phyloP scores from a whole-genome alignment of 2,113 vertebrate species.

The Balaenoptera acutorostrata region DNA sequence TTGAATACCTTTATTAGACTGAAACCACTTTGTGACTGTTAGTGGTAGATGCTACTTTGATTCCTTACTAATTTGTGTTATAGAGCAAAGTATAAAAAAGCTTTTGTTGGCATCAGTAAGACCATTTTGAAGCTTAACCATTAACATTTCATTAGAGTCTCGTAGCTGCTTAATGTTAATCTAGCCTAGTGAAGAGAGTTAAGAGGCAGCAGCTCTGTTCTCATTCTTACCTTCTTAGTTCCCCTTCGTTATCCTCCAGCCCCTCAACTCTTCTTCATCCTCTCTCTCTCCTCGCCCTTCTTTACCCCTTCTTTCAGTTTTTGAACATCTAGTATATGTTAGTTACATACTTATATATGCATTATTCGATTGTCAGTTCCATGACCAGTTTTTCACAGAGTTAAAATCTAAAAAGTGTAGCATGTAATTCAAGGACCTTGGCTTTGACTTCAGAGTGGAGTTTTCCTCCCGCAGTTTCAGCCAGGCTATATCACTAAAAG shows the following conservation, averaged over 20 bases:
- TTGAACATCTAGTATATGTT: not conserved
- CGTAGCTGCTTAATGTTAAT: not conserved
- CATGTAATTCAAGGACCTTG: not conserved
- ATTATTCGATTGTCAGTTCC: not conserved
- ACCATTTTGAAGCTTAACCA: not conserved
- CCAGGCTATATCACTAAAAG: not conserved
- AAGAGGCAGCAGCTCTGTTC: not conserved
- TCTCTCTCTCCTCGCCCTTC: not conserved
- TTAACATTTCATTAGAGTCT: not conserved
- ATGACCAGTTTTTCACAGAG: not conserved
- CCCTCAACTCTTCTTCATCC: not conserved
- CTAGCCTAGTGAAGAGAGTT: not conserved
- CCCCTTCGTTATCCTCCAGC: not conserved
- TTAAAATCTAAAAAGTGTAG: not conserved
- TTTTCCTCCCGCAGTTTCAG: not conserved
- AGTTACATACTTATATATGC: not conserved
- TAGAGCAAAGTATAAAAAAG: not conserved
- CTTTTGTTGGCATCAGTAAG: not conserved
- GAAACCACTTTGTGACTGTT: not conserved
- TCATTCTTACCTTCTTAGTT: not conserved
- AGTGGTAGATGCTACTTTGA: not conserved
- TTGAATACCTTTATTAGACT: not conserved
- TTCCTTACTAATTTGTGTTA: not conserved
- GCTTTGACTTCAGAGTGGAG: not conserved
- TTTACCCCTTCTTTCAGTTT: not conserved